Evolutionary conservation across 2,113 vertebrate genomes (phyloP).

Genomic region (Hypocryptadius cinnamomeus): DNA sequence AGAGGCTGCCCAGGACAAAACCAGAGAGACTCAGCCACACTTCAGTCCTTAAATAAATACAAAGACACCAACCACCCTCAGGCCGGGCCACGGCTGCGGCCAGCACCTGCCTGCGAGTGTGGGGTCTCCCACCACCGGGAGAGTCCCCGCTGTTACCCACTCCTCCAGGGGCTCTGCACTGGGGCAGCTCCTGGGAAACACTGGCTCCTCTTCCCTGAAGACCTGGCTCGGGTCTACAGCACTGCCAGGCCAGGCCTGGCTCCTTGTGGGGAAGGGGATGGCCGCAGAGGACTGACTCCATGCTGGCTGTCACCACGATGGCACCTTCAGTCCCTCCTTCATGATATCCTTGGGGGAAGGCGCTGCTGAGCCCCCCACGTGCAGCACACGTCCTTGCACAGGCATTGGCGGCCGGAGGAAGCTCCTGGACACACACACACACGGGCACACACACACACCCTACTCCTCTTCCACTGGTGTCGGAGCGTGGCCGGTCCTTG

Average conservation of each 20-base stretch:
- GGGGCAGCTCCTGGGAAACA: background rate
- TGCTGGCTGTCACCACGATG: background rate
- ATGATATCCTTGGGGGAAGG: background rate
- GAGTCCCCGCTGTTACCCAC: background rate
- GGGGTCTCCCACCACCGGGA: background rate
- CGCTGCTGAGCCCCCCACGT: background rate
- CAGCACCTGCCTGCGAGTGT: background rate
- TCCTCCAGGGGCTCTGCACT: background rate
- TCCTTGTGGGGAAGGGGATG: background rate
- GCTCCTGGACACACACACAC: conserved; percentile 27
- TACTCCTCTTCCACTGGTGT: background rate
- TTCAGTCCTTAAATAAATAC: conserved; percentile 65
- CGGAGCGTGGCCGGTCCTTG: background rate
- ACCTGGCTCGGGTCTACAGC: background rate
- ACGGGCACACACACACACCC: conserved; percentile 27
- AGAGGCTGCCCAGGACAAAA: background rate
- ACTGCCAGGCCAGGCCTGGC: background rate
- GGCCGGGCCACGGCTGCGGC: background rate
- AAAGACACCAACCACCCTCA: conserved; percentile 20
- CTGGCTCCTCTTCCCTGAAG: background rate
- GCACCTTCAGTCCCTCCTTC: background rate
- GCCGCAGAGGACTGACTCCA: background rate
- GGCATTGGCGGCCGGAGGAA: background rate
- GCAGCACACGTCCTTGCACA: background rate
- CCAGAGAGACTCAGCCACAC: background rate